A percentile compares a stretch with the other conserved stretches of the same genome.
phyloP scores from a whole-genome alignment of 53 echinoderm and acorn worm genomes.

The Astropecten irregularis region DNA sequence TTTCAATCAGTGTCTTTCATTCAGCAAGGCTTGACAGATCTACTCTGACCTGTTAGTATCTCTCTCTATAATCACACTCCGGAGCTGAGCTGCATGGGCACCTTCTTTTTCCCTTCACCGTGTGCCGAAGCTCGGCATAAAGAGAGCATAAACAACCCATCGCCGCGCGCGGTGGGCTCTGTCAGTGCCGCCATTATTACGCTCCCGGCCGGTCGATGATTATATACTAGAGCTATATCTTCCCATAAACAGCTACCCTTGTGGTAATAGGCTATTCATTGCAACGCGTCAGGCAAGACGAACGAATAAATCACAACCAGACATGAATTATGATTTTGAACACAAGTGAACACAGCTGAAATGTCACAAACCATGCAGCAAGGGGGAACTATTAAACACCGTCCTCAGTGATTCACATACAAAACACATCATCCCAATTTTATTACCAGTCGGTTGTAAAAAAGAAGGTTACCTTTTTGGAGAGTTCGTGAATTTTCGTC shows the following conservation, averaged over 20 bases:
- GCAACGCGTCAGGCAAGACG: slow-evolving; percentile 10
- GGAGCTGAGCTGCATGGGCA: too few species aligned
- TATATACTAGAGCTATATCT: slow-evolving; percentile 2
- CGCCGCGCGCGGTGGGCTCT: not conserved
- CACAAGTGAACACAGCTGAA: too few species aligned
- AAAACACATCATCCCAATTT: too few species aligned
- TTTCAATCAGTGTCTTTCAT: slow-evolving; percentile 52
- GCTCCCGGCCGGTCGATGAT: not conserved
- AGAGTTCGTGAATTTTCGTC: slow-evolving; percentile 67
- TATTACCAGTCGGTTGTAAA: too few species aligned
- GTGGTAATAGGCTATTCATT: slow-evolving; percentile 45
- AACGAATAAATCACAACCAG: slow-evolving; percentile 24
- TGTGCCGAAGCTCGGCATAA: not conserved
- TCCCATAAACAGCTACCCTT: slow-evolving; percentile 1
- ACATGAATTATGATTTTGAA: slow-evolving; percentile 1
- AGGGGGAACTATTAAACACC: too few species aligned
- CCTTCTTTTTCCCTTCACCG: not conserved
- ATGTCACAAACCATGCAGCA: too few species aligned
- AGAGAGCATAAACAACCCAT: slow-evolving; percentile 27
- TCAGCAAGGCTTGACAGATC: slow-evolving; percentile 17
- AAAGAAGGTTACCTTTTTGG: slow-evolving; percentile 73
- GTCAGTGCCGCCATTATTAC: slow-evolving; percentile 43
- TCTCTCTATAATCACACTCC: slow-evolving; percentile 37
- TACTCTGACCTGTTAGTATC: slow-evolving; percentile 30
- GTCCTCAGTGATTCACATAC: too few species aligned